Conservation (phyloP, 2,797 vertebrate species). For the Propithecus perrieri region DNA sequence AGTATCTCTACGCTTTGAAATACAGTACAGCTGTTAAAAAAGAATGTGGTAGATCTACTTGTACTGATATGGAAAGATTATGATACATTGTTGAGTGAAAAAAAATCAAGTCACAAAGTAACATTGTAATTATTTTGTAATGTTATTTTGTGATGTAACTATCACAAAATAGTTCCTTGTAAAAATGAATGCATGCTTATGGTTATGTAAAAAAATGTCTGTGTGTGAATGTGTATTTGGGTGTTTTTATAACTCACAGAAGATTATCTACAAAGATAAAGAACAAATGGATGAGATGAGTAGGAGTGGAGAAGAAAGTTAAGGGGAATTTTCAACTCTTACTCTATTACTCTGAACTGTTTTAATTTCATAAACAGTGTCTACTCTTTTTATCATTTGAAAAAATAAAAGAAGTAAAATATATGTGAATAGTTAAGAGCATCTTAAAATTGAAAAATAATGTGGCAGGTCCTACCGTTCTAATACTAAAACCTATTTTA, state of each 20-base stretch:
- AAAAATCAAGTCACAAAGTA: constrained; percentile 14
- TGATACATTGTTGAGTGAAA: background rate
- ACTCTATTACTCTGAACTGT: background rate
- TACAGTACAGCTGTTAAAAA: background rate
- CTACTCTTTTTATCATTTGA: background rate
- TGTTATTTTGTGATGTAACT: background rate
- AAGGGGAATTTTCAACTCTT: background rate
- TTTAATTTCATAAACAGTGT: background rate
- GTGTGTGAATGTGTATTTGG: background rate
- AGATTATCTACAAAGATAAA: background rate
- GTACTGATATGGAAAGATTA: background rate
- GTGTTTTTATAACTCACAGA: background rate
- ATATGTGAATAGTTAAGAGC: background rate
- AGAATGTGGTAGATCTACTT: background rate
- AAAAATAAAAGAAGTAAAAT: background rate
- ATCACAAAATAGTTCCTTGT: background rate
- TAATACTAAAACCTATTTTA: background rate
- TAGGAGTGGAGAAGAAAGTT: background rate
- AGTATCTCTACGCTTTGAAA: background rate
- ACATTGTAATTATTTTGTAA: background rate
- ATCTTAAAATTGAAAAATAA: background rate
- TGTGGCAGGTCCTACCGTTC: background rate
- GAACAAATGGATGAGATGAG: background rate
- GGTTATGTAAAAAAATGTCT: constrained; percentile 6
- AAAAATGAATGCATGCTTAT: background rate